Conservation (phyloP, 2,797 vertebrate genomes). For the Sphaeramia orbicularis region DNA sequence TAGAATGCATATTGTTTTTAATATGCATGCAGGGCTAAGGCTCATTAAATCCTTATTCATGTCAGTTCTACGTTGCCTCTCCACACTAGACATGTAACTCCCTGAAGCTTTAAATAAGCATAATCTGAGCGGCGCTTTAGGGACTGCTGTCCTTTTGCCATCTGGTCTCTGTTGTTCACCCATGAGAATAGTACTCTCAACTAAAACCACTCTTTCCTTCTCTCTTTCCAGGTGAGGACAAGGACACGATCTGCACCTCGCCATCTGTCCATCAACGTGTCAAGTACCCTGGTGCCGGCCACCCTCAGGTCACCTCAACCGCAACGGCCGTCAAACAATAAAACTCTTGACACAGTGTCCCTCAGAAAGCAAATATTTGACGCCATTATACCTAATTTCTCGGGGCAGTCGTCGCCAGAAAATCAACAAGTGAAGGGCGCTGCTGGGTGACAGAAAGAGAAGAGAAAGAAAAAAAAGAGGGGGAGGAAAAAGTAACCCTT, state of each 20-base stretch:
- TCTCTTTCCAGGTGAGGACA: slow-evolving; percentile 62
- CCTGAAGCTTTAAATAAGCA: slow-evolving; percentile 61
- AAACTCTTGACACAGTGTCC: slow-evolving; percentile 60
- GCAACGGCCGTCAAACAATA: slow-evolving; percentile 67
- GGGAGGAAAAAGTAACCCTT: slow-evolving; percentile 73
- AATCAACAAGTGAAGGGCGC: slow-evolving; percentile 69
- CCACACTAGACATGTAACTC: slow-evolving; percentile 41
- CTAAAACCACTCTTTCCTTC: slow-evolving; percentile 61
- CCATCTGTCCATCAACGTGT: slow-evolving; percentile 64
- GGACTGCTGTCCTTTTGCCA: slow-evolving; percentile 60
- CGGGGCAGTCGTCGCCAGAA: slow-evolving; percentile 60
- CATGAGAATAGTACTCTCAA: slow-evolving; percentile 36
- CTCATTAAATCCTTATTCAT: slow-evolving; percentile 28
- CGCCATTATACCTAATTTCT: slow-evolving; percentile 77
- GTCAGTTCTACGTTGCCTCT: slow-evolving; percentile 24
- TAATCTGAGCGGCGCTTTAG: slow-evolving; percentile 47
- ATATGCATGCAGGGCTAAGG: slow-evolving; percentile 3
- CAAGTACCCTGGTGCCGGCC: slow-evolving; percentile 71
- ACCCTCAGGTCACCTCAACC: slow-evolving; percentile 73
- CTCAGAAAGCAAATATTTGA: slow-evolving; percentile 82
- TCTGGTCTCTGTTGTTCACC: slow-evolving; percentile 60
- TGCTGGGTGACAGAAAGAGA: slow-evolving; percentile 57
- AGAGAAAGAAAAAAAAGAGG: slow-evolving; percentile 61
- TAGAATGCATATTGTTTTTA: neutral
- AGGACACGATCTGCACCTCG: slow-evolving; percentile 65